Evolutionary conservation across 64 coral and sea anemone genomes (phyloP), one percentile per base, ranked within the genome.

Genomic region (Trachythela sp.): DNA sequence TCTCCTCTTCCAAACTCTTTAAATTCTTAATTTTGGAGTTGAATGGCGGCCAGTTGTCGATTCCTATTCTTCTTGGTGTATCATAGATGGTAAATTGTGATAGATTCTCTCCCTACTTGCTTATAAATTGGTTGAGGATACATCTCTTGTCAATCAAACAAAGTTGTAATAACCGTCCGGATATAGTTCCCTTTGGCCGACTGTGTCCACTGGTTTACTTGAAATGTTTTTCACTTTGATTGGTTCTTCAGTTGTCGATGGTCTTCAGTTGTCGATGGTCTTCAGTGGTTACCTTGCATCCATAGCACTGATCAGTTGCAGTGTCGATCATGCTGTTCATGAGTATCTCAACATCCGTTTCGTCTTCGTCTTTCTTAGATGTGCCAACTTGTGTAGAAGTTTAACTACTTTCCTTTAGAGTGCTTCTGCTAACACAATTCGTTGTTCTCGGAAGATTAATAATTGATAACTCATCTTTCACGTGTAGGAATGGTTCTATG

Each of bases 241-340:
- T 71, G 92, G 92, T 94, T 94, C 85, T 45, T 83, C 86, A 75
- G n/a, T n/a, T n/a, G n/a, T n/a, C n/a, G n/a, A n/a, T n/a, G n/a
- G n/a, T n/a, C n/a, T n/a, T n/a, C n/a, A n/a, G n/a, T n/a, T n/a
- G n/a, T n/a, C 60, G 72, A 26, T 72, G 67, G 5, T 76, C 64
- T 85, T 42, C 83, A 15, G 89, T 91, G 38, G 92, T 85, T 20
- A 88, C 86, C 67, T 94, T 84, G 42, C 89, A 88, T 39, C 91
- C 64, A 30, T 70, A 94, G 22, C 92, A 94, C 17, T 90, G 88
- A 32, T 90, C 72, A 24, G 87, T 88, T 36, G 88, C 85, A 11
- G 13, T 90, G 60, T 94, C 89, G 0, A 94, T 94, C 89, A 94
- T 91, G 37, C 89, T 91, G 85, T 94, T 91, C 89, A 94, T 90